Conservation (phyloP, 2,797 vertebrate genomes). For the Myiothlypis chrysogaster region DNA sequence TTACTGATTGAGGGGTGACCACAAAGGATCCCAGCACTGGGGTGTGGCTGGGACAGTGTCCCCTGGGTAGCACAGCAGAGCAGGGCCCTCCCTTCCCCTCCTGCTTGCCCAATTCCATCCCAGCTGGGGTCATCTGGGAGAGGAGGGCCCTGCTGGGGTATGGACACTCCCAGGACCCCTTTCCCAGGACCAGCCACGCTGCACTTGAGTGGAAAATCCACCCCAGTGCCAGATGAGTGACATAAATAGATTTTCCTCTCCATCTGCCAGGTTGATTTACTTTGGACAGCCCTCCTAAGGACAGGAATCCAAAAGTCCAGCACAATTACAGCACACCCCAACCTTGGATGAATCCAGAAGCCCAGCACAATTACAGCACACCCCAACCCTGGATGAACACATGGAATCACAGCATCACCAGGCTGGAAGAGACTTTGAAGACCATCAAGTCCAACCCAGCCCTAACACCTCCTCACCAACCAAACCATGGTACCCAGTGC, state of each 20-base stretch:
- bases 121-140: background rate
- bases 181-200: constrained; percentile 10
- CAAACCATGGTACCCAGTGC: rapidly evolving
- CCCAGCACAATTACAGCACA: background rate
- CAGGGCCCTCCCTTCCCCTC: background rate
- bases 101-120: background rate
- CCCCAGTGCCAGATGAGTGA: background rate
- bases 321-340: background rate
- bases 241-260: background rate
- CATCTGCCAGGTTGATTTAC: background rate
- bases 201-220: constrained; percentile 1
- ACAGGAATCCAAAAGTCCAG: background rate
- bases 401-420: background rate
- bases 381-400: background rate
- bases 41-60: background rate
- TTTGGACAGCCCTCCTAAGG: background rate
- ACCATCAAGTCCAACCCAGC: rapidly evolving
- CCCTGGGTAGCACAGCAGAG: background rate
- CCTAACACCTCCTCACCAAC: background rate
- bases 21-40: background rate
- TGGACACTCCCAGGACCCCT: background rate
- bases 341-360: background rate
- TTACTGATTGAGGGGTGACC: rapidly evolving
- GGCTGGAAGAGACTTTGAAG: background rate
- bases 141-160: background rate